Conservation (phyloP, 2,888 invertebrate species). For the Nemapogon koenigi region DNA sequence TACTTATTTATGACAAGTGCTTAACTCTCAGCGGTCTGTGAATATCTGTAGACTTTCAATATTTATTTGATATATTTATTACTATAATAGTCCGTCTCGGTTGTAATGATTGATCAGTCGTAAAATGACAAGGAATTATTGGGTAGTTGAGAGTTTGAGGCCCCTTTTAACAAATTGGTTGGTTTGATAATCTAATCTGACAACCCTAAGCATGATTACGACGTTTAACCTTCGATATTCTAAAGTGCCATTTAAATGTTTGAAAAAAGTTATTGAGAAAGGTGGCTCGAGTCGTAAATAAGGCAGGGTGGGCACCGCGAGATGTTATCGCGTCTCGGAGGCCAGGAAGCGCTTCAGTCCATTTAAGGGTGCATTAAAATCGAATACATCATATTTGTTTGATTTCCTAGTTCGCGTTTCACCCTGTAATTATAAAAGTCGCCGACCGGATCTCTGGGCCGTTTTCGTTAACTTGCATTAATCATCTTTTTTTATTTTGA, state of each 20-base stretch:
- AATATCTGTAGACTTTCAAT: too few relatives aligned
- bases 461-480: conserved; percentile 59
- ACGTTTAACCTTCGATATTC: conserved; percentile 41
- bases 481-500: conserved; percentile 57
- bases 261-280: conserved; percentile 33
- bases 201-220: conserved; percentile 35
- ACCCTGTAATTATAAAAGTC: conserved; percentile 63
- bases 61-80: too few relatives aligned
- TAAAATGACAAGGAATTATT: too few relatives aligned
- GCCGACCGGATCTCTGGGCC: conserved; percentile 52
- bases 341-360: conserved; percentile 61
- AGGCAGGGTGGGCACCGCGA: conserved; percentile 30
- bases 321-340: conserved; percentile 49
- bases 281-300: conserved; percentile 44
- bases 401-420: conserved; percentile 63
- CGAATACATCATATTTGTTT: conserved; percentile 67
- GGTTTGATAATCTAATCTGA: conserved; percentile 40
- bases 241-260: conserved; percentile 43
- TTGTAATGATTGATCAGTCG: too few relatives aligned
- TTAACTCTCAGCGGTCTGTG: conserved; percentile 27
- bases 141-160: too few relatives aligned
- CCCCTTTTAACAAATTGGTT: conserved; percentile 37
- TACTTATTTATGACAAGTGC: conserved; percentile 52
- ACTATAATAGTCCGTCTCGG: too few relatives aligned
- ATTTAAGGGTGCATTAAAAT: conserved; percentile 67